Conservation (phyloP, 2,888 invertebrate genomes). For the Andrena hattorfiana region DNA sequence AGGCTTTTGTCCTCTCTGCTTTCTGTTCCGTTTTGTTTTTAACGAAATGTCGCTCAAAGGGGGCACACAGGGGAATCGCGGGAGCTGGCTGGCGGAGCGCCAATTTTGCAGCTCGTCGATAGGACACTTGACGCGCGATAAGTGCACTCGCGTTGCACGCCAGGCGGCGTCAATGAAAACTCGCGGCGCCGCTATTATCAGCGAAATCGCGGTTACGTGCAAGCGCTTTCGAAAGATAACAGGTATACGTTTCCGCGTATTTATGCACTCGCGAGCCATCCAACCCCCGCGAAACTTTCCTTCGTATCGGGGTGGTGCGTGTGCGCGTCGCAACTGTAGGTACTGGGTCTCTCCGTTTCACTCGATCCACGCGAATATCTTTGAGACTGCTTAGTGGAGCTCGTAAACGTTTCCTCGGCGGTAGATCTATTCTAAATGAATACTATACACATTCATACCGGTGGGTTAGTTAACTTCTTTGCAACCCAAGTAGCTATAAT, state of each 20-base stretch:
- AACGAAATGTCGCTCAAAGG: constrained; percentile 27
- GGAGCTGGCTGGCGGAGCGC: constrained; percentile 55
- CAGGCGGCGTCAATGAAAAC: constrained; percentile 65
- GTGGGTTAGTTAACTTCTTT: no score
- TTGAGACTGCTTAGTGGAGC: no score
- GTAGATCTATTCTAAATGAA: no score
- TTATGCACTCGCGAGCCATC: constrained; percentile 20
- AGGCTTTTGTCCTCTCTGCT: background rate
- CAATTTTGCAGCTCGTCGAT: constrained; percentile 67
- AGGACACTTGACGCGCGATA: constrained; percentile 68
- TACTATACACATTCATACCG: no score
- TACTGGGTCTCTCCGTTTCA: background rate
- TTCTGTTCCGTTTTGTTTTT: background rate
- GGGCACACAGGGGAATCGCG: constrained; percentile 33
- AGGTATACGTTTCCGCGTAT: constrained; percentile 43
- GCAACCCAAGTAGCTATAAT: no score
- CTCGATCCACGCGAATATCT: no score
- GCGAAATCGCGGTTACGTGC: constrained; percentile 49
- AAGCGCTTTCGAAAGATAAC: constrained; percentile 53
- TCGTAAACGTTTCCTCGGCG: no score
- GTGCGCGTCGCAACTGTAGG: background rate
- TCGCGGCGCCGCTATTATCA: constrained; percentile 57
- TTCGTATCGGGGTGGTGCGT: background rate
- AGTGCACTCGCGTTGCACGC: constrained; percentile 60
- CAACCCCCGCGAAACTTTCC: background rate